Evolutionary conservation across 2,888 invertebrate species (phyloP).

Genomic region (Barypeithes pellucidus): DNA sequence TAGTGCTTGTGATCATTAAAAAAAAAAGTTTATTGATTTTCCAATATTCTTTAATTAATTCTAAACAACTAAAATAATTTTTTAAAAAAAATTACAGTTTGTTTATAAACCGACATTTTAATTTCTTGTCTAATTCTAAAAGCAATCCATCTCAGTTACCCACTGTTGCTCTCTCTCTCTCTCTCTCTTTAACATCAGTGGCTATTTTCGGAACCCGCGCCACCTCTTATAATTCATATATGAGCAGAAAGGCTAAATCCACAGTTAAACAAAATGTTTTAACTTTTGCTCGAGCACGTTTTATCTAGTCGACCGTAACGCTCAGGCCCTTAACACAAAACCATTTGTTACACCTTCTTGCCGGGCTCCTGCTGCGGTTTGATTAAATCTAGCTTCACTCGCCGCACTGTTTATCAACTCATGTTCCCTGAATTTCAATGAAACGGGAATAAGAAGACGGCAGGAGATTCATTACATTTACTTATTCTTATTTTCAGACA

Average conservation of each 20-base stretch:
- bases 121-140: too few species aligned
- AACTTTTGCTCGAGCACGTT: constrained; percentile 27
- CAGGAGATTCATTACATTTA: background rate
- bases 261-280: constrained; percentile 1
- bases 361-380: constrained; percentile 25
- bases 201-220: too few species aligned
- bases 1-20: too few species aligned
- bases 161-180: too few species aligned
- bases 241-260: constrained; percentile 1
- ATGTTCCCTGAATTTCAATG: constrained; percentile 22
- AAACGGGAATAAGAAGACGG: background rate
- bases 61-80: too few species aligned
- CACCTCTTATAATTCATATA: too few species aligned
- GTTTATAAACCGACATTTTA: too few species aligned
- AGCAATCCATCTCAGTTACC: too few species aligned
- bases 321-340: constrained; percentile 17
- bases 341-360: constrained; percentile 37
- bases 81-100: too few species aligned
- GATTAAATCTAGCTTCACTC: constrained; percentile 40
- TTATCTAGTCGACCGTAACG: constrained; percentile 8
- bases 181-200: too few species aligned
- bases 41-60: too few species aligned
- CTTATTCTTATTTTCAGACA: background rate
- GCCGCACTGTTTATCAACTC: constrained; percentile 33
- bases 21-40: too few species aligned